Evolutionary conservation across 2,113 vertebrate species (phyloP).

Genomic region (Neomonachus schauinslandi): DNA sequence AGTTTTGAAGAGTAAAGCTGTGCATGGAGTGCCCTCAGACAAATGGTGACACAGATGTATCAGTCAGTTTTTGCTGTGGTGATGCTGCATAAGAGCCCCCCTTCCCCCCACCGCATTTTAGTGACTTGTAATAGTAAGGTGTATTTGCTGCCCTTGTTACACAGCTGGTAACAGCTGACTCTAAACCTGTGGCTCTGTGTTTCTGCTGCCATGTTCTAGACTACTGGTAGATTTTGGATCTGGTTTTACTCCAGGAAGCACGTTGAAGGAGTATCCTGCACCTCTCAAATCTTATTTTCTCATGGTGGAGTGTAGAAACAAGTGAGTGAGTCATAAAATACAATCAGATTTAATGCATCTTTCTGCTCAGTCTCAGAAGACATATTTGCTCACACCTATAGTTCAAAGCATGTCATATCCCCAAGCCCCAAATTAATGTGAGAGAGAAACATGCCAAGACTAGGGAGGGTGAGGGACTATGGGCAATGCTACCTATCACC

Average conservation of each 20-base stretch:
- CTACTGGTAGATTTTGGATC: fast-evolving
- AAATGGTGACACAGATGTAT: not conserved
- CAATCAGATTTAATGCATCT: not conserved
- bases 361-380: not conserved
- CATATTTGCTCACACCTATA: fast-evolving
- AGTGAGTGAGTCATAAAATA: not conserved
- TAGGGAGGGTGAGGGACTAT: fast-evolving
- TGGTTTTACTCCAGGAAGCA: no score
- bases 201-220: not conserved
- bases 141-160: no score
- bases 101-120: not conserved
- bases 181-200: not conserved
- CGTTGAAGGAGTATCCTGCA: not conserved
- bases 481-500: fast-evolving
- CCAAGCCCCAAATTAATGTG: not conserved
- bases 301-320: no score
- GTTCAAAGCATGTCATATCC: not conserved
- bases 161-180: fast-evolving
- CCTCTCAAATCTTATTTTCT: not conserved
- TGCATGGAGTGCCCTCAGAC: not conserved
- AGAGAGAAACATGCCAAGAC: fast-evolving
- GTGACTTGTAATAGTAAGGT: fast-evolving
- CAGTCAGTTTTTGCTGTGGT: not conserved
- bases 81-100: not conserved
- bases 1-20: not conserved